These are phyloP conservation scores for Equus przewalskii DNA, from an alignment of 2,113 vertebrate genomes.

Conservation along the genomic window DNA sequence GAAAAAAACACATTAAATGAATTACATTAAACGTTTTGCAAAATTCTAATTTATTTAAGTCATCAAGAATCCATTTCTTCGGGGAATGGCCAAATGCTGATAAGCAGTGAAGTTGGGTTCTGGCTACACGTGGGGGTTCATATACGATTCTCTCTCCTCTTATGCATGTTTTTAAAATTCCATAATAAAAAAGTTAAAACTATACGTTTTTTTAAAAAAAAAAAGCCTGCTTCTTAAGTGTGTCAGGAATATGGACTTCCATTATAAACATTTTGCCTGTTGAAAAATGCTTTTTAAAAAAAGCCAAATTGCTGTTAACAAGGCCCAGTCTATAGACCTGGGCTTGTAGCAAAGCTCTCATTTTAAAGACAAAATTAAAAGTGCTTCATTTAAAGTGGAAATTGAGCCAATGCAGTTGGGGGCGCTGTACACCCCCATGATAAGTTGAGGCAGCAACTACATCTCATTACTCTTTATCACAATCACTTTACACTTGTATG, in stretches of 20 bases:
- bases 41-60: constrained; percentile 29
- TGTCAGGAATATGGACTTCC: not conserved
- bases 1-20: not conserved
- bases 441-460: not conserved
- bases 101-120: not conserved
- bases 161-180: not conserved
- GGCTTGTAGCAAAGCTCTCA: not conserved
- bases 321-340: not conserved
- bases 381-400: not conserved
- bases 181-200: not conserved
- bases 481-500: not conserved
- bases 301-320: not conserved
- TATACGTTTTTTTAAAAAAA: not conserved
- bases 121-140: not conserved
- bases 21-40: not conserved
- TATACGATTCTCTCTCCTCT: not conserved
- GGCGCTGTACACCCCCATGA: not conserved
- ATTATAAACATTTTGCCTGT: not conserved
- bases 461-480: not conserved
- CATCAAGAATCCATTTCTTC: not conserved
- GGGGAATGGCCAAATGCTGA: not conserved
- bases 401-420: fast-evolving
- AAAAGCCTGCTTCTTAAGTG: not conserved
- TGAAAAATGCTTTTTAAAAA: too few species aligned
- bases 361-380: not conserved